Evolutionary conservation across 2,888 invertebrate species (phyloP), one percentile per base, ranked within the genome.

Genomic region (Papilio demoleus): DNA sequence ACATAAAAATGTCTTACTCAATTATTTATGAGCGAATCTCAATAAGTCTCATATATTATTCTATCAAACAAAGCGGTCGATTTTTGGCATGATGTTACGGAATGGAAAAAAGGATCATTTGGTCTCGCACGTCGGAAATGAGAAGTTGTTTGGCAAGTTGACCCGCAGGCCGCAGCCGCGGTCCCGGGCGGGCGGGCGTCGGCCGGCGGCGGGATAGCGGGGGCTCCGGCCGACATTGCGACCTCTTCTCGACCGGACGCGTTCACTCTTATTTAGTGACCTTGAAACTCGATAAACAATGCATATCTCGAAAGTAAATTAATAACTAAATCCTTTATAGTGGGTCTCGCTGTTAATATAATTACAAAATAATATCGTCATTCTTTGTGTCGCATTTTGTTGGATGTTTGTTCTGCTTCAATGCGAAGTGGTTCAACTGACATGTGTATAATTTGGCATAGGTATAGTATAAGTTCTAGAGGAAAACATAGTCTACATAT

Each of bases 201-300:
- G 65, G 69, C 63, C 75, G 74, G 78, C n/a, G n/a, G n/a, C 79
- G 78, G 81, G 82, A 82, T 74, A 81, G 82, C 80, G 79, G 81
- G 84, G 82, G 80, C 68, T 64, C n/a, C 47, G 22, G 56, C 60
- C 83, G 83, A 80, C 79, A 79, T 79, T 81, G 79, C 85, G 88
- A 88, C 88, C 88, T 88, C 88, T 81, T 85, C 84, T 83, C 82
- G 88, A 84, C 87, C 87, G 85, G 84, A 83, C 87, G 83, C 80
- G 79, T 82, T 80, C 80, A 81, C 79, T 83, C 79, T 79, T 82
- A 83, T 82, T 79, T 79, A 74, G 79, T 84, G 84, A 81, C 90
- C 90, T 90, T 90, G 89, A 84, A 82, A 82, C 77, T 77, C 80
- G 79, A 82, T 81, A 40, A 40, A 38, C 38, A 59, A 59, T 59